phyloP scores from a whole-genome alignment of 2,888 invertebrate species.

The Microplitis deprimator region DNA sequence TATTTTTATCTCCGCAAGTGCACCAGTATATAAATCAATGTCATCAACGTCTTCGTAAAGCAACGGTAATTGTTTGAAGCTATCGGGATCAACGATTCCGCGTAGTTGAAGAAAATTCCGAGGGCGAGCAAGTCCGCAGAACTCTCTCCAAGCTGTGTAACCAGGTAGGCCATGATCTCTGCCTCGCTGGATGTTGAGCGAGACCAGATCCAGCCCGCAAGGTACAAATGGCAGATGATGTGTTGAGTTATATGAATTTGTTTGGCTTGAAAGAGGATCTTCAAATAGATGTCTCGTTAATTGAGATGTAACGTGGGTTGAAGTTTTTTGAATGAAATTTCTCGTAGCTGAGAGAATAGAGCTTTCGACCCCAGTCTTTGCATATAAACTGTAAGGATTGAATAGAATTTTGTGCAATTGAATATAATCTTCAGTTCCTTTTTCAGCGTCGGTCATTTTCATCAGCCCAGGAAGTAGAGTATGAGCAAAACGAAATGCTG shows the following conservation, averaged over 20 bases:
- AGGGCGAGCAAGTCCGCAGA: conserved; percentile 80
- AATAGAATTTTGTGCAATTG: conserved; percentile 86
- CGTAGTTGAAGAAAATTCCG: conserved; percentile 78
- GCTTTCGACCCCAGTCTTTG: conserved; percentile 75
- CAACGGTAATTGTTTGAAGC: conserved; percentile 76
- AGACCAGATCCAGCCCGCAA: conserved; percentile 75
- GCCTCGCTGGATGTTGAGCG: conserved; percentile 90
- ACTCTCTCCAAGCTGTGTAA: conserved; percentile 83
- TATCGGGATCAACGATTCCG: conserved; percentile 72
- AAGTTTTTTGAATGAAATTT: conserved; percentile 64
- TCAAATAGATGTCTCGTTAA: conserved; percentile 81
- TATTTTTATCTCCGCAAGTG: conserved; percentile 83
- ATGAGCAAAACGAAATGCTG: conserved; percentile 92
- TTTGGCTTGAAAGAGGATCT: conserved; percentile 66
- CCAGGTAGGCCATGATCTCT: conserved; percentile 89
- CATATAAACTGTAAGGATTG: conserved; percentile 83
- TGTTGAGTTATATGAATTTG: conserved; percentile 38
- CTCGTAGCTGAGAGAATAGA: conserved; percentile 78
- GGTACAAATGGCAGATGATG: conserved; percentile 59
- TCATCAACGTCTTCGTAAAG: conserved; percentile 86
- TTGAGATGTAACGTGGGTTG: conserved; percentile 73
- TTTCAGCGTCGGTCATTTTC: conserved; percentile 76
- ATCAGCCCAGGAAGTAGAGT: conserved; percentile 86
- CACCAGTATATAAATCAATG: conserved; percentile 91
- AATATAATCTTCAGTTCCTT: conserved; percentile 75